A percentile compares a stretch with the other conserved stretches of the same genome.
These are phyloP conservation scores for Pinctada fucata DNA, from an alignment of 2,888 invertebrate genomes.

Conservation along the genomic window DNA sequence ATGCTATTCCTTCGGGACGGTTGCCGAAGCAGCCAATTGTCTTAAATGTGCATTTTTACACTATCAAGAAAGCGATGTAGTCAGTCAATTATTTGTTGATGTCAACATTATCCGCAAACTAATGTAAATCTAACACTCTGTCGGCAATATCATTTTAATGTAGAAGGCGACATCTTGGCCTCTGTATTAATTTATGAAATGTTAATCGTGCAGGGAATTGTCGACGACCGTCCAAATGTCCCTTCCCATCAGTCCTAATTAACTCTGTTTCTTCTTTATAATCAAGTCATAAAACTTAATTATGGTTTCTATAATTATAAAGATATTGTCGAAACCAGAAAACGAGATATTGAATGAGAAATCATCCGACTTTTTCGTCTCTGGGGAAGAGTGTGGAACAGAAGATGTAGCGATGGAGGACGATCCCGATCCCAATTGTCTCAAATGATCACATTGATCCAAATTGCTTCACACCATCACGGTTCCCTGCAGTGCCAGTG, in stretches of 20 bases:
- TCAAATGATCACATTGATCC: slow-evolving; percentile 36
- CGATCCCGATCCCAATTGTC: slow-evolving; percentile 32
- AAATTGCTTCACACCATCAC: slow-evolving; percentile 42
- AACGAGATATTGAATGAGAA: slow-evolving; percentile 25
- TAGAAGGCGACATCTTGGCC: slow-evolving; percentile 27
- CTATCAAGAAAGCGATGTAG: slow-evolving; percentile 29
- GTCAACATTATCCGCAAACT: slow-evolving; percentile 29
- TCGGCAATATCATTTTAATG: slow-evolving; percentile 32
- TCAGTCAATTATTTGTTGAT: slow-evolving; percentile 32
- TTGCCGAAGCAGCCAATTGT: slow-evolving; percentile 27
- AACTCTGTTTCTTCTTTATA: slow-evolving; percentile 37
- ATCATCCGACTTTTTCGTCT: slow-evolving; percentile 21
- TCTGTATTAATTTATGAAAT: slow-evolving; percentile 40
- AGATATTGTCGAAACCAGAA: slow-evolving; percentile 30
- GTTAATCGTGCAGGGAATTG: slow-evolving; percentile 34
- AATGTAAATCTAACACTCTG: slow-evolving; percentile 34
- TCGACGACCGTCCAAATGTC: slow-evolving; percentile 21
- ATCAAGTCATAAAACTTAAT: slow-evolving; percentile 41
- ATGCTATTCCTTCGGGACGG: slow-evolving; percentile 8
- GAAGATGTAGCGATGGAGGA: slow-evolving; percentile 28
- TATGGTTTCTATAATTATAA: slow-evolving; percentile 33
- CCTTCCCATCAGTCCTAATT: slow-evolving; percentile 32
- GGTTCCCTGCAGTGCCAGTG: slow-evolving; percentile 13
- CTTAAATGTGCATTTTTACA: slow-evolving; percentile 32
- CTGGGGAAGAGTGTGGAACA: slow-evolving; percentile 21